Base-by-base conservation (phyloP, 2,113 vertebrate species). In the Campylomormyrus tamandua region DNA sequence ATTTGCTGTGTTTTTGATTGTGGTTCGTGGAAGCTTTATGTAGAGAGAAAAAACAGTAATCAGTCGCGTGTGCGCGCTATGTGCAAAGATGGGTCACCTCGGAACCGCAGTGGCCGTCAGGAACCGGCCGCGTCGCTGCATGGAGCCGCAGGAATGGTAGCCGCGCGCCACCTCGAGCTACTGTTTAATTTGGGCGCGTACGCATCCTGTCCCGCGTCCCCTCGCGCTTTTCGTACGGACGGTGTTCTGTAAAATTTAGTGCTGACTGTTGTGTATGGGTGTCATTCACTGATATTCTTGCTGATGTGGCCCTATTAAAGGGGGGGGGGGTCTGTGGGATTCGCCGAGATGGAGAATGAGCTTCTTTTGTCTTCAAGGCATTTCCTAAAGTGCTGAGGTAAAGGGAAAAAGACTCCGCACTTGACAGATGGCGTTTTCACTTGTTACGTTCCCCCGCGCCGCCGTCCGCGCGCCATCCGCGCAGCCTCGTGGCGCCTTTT, bases 351-450 rank as follows among this genome's bases (percentile, higher is more conserved):
- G 94, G 94, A 94, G 94, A 95, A 94, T 93, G 94, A 94, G 94
- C 94, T 94, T 93, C 92, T 95, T 95, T 94, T 96, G 95, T 96
- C 95, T 96, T 96, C 93, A 95, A 96, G 95, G 95, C 95, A 93
- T 95, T 95, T 94, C 94, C 58, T 91, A 93, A 95, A 95, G 94
- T 94, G 96, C 96, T 96, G 95, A 96, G 95, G 94, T 93, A 90
- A 94, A 93, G 85, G 50, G 35, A 92, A 93, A 95, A 95, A 94
- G 90, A 92, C 91, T 92, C 94, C 92, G 93, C 94, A 91, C 94
- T 92, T 95, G 94, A 95, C 96, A 96, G 95, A 95, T 95, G 95
- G 95, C 93, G 93, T 95, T 95, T 95, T 94, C 94, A 94, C 95
- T 95, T 94, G 95, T 96, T 95, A 95, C 94, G 95, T 95, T 95